phyloP scores from a whole-genome alignment of 1,140 invertebrate genomes.

The Camponotus pennsylvanicus region DNA sequence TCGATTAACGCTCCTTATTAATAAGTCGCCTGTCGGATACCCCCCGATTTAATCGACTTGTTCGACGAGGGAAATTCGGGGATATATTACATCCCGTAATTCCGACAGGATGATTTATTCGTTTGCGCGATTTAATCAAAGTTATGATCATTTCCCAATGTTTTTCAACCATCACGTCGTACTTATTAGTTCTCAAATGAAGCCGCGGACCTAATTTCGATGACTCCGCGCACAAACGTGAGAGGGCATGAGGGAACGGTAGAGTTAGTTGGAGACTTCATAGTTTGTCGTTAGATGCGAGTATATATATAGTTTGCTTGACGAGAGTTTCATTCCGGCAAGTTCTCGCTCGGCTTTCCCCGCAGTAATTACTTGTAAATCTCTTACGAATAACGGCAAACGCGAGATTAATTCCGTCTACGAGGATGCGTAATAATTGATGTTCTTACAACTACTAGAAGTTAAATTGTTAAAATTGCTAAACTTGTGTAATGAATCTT shows the following conservation, averaged over 20 bases:
- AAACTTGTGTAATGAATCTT: not conserved
- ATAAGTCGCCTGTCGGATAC: not conserved
- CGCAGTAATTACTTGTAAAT: slow-evolving; percentile 57
- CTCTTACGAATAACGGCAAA: slow-evolving; percentile 57
- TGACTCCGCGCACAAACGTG: slow-evolving; percentile 11
- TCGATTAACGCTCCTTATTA: not conserved
- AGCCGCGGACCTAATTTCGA: slow-evolving; percentile 40
- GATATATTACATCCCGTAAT: not conserved
- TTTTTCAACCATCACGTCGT: not conserved
- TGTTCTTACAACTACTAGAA: not conserved
- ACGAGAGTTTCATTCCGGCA: slow-evolving; percentile 52
- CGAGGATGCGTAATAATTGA: slow-evolving; percentile 28
- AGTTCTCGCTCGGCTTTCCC: slow-evolving; percentile 45
- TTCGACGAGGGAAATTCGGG: not conserved
- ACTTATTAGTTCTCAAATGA: slow-evolving; percentile 45
- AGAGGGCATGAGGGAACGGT: slow-evolving; percentile 25
- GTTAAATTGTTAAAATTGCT: slow-evolving; percentile 1
- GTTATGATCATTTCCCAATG: slow-evolving; percentile 5
- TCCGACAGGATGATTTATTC: not conserved
- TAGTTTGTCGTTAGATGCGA: slow-evolving; percentile 57
- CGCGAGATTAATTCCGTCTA: slow-evolving; percentile 44
- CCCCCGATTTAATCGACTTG: not conserved
- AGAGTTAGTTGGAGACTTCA: slow-evolving; percentile 60
- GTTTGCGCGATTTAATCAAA: slow-evolving; percentile 14
- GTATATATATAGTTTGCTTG: slow-evolving; percentile 29